These are phyloP conservation scores for Cebuella pygmaea DNA, from an alignment of 2,797 vertebrate genomes.

Conservation along the genomic window DNA sequence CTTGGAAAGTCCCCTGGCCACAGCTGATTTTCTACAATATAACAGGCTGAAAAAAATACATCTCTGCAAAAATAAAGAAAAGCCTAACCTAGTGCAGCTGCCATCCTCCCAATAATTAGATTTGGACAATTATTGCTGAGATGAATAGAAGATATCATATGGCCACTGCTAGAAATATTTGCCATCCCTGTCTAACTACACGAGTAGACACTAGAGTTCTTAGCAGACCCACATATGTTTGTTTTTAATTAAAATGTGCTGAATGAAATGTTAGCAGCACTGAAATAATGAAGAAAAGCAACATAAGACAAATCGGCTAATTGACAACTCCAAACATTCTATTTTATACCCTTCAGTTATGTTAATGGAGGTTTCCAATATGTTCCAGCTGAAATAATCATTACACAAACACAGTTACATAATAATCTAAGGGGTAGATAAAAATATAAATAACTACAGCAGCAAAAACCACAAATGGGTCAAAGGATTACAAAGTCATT, in stretches of 20 bases:
- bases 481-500: constrained; percentile 65
- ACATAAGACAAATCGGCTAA: constrained; percentile 79
- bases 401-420: constrained; percentile 62
- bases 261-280: constrained; percentile 78
- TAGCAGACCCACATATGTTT: constrained; percentile 81
- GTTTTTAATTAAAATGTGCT: constrained; percentile 85
- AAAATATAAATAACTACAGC: constrained; percentile 53
- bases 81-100: constrained; percentile 69
- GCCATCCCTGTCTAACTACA: constrained; percentile 79
- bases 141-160: constrained; percentile 71
- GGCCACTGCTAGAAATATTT: constrained; percentile 76
- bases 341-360: constrained; percentile 77
- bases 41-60: constrained; percentile 51
- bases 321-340: constrained; percentile 81
- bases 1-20: constrained; percentile 20
- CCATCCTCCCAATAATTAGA: constrained; percentile 72
- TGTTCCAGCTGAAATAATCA: constrained; percentile 71
- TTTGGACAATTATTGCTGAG: constrained; percentile 71
- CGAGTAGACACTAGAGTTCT: constrained; percentile 76
- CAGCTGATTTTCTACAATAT: constrained; percentile 41
- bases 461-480: constrained; percentile 55
- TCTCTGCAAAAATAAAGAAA: constrained; percentile 70
- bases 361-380: constrained; percentile 83
- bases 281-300: constrained; percentile 81
- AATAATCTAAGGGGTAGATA: constrained; percentile 66